Percentiles rank a stretch among this genome's conserved stretches.
Evolutionary conservation across 2,797 vertebrate species (phyloP).

Genomic region (Gadopsis bispinosus): DNA sequence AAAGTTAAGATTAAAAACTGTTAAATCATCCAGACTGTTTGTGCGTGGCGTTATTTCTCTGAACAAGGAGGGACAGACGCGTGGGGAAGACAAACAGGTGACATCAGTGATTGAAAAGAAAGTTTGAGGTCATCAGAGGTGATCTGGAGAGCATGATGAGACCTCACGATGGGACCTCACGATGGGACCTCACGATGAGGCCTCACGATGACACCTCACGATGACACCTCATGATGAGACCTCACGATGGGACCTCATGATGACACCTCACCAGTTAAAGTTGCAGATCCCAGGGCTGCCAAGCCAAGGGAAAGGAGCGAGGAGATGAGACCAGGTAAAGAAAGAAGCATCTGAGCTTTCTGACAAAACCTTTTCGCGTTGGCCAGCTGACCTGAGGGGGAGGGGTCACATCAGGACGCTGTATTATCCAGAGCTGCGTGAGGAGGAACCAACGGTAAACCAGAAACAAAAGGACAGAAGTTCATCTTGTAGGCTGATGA

Average conservation of each 20-base stretch:
- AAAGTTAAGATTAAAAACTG: conserved; percentile 82
- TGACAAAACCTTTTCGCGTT: not conserved
- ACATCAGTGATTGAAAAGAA: not conserved
- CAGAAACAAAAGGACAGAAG: not conserved
- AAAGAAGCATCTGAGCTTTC: conserved; percentile 13
- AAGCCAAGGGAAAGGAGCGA: conserved; percentile 1
- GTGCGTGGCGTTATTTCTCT: conserved; percentile 33
- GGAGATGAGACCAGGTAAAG: conserved; percentile 19
- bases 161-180: not conserved
- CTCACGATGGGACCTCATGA: not conserved
- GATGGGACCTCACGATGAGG: too few relatives aligned
- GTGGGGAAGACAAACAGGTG: not conserved
- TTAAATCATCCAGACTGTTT: conserved; percentile 71
- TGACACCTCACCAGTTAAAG: conserved; percentile 4
- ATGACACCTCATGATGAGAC: not conserved
- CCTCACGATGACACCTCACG: not conserved
- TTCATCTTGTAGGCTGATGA: not conserved
- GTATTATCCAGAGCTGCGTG: not conserved
- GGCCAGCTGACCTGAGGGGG: not conserved
- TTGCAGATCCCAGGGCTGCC: conserved; percentile 8
- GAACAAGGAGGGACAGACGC: not conserved
- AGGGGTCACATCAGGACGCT: not conserved
- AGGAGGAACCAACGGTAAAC: not conserved
- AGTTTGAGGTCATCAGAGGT: not conserved
- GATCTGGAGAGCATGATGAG: conserved; percentile 14